Evolutionary conservation across 2,797 vertebrate genomes (phyloP).

Genomic region (Sardinella longiceps): DNA sequence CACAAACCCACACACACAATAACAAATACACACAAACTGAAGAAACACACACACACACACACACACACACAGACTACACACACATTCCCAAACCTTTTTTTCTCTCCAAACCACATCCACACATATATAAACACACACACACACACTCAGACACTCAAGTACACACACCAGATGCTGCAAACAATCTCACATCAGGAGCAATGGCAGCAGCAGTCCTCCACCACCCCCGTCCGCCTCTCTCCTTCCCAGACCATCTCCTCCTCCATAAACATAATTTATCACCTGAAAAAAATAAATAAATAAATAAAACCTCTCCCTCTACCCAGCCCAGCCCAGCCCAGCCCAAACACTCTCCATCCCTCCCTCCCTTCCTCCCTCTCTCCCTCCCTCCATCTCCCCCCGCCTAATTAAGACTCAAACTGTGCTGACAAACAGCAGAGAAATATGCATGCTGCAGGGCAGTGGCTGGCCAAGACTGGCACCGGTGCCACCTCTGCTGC

Average conservation of each 20-base stretch:
- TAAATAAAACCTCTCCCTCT: conserved; percentile 23
- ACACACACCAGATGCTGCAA: conserved; percentile 40
- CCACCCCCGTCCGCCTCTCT: background rate
- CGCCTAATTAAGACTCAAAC: conserved; percentile 68
- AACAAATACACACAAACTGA: conserved; percentile 15
- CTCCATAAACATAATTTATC: conserved; percentile 68
- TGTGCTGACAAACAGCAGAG: conserved; percentile 63
- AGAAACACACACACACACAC: conserved; percentile 40
- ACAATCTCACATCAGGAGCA: conserved; percentile 36
- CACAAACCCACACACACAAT: conserved; percentile 21
- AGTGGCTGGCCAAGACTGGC: conserved; percentile 12
- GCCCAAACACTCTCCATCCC: conserved; percentile 51
- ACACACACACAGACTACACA: too few species aligned
- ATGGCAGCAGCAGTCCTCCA: conserved; percentile 55
- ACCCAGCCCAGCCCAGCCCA: too few species aligned
- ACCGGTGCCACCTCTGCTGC: background rate
- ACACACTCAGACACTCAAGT: conserved; percentile 30
- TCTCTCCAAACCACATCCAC: too few species aligned
- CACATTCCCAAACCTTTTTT: too few species aligned
- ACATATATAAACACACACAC: conserved; percentile 36
- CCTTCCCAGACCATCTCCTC: conserved; percentile 26
- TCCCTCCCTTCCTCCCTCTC: too few species aligned
- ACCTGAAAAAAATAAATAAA: conserved; percentile 60
- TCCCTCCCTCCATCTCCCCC: conserved; percentile 30
- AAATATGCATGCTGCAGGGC: conserved; percentile 38